Evolutionary conservation across 2,797 vertebrate genomes (phyloP), one percentile per base, ranked within the genome.

Genomic region (Dendrocincla tyrannina): DNA sequence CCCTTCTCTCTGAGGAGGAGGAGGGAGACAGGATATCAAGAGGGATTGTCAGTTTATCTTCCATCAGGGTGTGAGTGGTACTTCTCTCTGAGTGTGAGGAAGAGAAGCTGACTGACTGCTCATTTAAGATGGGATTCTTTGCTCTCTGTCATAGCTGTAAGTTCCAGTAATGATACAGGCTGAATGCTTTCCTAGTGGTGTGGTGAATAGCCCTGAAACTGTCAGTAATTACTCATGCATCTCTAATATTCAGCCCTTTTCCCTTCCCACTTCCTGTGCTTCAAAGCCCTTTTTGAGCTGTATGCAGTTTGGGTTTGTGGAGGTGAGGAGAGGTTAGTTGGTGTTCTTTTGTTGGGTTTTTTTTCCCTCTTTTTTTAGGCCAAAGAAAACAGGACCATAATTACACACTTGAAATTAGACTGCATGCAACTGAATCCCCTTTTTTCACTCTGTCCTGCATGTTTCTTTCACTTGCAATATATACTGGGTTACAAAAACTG

Each of bases 341-440:
- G 83, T 68, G 42, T 80, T 83, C 18, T 94, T 85, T 69, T n/a
- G 41, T 55, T 83, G 17, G 4, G 3, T 1, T 6, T 30, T 11
- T 10, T 24, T 13, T n/a, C 9, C 4, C 5, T 30, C 5, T 77
- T 49, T 94, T 90, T 96, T 97, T 97, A 95, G 95, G 97, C 97
- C 97, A 97, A 97, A 97, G 93, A 95, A 90, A 95, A 96, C 97
- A 98, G 98, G 98, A 98, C 97, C 98, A 98, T 97, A 96, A 93
- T 90, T 96, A 97, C 94, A 96, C 97, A 96, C 96, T 96, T 98
- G 97, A 97, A 95, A 94, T 96, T 96, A 97, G 97, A 96, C 87
- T 97, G 98, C 98, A 98, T 98, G 98, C 97, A 96, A 96, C 56
- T 42, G 77, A 97, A 90, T 60, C 49, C 92, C 93, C 84, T 55